These are phyloP conservation scores for Brachypodius melanocephalos DNA, from an alignment of 2,113 vertebrate species.

Conservation along the genomic window DNA sequence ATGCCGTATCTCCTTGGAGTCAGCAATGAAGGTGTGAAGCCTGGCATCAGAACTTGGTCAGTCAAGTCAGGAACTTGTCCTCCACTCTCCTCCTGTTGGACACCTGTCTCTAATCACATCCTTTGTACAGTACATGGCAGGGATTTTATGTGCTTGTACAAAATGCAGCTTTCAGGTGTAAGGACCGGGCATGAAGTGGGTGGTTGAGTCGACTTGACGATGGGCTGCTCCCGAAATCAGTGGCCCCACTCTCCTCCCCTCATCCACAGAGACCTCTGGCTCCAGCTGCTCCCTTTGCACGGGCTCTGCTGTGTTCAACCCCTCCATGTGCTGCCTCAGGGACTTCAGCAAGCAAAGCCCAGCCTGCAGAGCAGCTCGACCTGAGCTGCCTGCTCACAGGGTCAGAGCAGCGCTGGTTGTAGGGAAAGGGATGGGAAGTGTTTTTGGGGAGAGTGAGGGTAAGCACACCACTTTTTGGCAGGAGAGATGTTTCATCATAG, in stretches of 20 bases:
- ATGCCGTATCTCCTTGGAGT: neutral
- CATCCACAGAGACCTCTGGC: neutral
- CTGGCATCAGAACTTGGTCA: neutral
- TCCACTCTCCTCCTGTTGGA: neutral
- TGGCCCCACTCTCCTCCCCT: accelerated
- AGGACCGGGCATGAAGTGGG: neutral
- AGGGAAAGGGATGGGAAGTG: neutral
- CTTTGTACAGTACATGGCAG: neutral
- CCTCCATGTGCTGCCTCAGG: accelerated
- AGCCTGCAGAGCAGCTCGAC: neutral
- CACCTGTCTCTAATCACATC: neutral
- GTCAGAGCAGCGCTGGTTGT: neutral
- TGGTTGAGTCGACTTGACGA: neutral
- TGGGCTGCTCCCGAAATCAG: neutral
- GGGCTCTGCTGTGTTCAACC: neutral
- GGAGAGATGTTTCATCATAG: neutral
- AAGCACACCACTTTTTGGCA: neutral
- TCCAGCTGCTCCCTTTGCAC: neutral
- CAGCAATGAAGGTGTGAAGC: neutral
- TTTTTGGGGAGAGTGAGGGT: neutral
- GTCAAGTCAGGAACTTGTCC: neutral
- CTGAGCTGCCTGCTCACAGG: neutral
- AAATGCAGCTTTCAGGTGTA: neutral
- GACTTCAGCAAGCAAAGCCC: neutral
- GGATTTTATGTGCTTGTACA: neutral